Conservation (phyloP, 2,888 invertebrate species). For the Druceiella hillmani region DNA sequence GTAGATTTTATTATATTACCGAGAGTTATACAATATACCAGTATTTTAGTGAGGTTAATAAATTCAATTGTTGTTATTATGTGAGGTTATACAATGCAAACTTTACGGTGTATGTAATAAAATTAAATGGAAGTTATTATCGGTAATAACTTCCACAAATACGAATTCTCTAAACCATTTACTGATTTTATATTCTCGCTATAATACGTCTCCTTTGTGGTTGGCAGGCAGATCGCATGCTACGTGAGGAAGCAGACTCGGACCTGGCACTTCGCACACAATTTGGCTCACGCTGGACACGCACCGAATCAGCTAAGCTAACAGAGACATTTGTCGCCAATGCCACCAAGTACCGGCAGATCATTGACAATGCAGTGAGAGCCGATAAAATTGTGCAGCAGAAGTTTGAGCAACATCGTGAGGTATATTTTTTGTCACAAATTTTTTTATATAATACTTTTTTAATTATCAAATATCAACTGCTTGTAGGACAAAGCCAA, state of each 20-base stretch:
- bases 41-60: too few relatives aligned
- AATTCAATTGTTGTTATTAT: too few relatives aligned
- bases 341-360: slow-evolving; percentile 87
- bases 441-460: too few relatives aligned
- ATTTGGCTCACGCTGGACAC: slow-evolving; percentile 90
- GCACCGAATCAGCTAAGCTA: slow-evolving; percentile 81
- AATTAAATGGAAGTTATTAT: too few relatives aligned
- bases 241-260: slow-evolving; percentile 88
- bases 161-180: too few relatives aligned
- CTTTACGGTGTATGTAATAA: too few relatives aligned
- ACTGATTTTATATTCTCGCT: background rate
- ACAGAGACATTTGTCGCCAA: slow-evolving; percentile 87
- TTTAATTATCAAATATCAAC: too few relatives aligned
- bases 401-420: slow-evolving; percentile 74
- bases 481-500: too few relatives aligned
- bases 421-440: slow-evolving; percentile 27
- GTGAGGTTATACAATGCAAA: too few relatives aligned
- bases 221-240: slow-evolving; percentile 68
- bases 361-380: slow-evolving; percentile 84
- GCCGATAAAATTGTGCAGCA: slow-evolving; percentile 80
- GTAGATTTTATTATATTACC: too few relatives aligned
- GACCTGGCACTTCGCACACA: slow-evolving; percentile 84
- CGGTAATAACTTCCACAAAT: too few relatives aligned
- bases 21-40: too few relatives aligned
- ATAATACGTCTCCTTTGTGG: background rate